Conservation (phyloP, 2,888 invertebrate species). For the Homarus gammarus region DNA sequence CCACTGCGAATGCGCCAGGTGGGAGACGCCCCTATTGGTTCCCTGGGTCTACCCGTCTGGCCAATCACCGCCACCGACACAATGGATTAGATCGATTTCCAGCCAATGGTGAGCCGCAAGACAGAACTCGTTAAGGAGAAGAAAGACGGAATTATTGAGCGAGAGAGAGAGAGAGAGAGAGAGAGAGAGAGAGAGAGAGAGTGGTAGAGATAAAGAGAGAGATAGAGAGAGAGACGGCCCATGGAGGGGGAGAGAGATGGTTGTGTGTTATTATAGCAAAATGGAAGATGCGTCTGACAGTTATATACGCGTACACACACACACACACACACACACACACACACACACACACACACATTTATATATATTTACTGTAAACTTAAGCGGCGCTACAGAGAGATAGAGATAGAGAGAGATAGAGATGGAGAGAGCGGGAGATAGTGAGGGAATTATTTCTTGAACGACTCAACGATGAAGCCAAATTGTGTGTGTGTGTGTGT, state of each 20-base stretch:
- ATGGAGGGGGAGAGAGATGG: slow-evolving; percentile 46
- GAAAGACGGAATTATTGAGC: slow-evolving; percentile 52
- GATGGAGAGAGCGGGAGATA: slow-evolving; percentile 23
- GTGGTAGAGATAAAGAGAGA: slow-evolving; percentile 39
- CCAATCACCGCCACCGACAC: slow-evolving; percentile 18
- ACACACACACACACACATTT: background rate
- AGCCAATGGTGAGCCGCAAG: slow-evolving; percentile 22
- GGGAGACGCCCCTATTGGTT: slow-evolving; percentile 41
- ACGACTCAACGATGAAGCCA: too few relatives aligned
- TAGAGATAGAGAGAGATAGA: slow-evolving; percentile 30
- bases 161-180: slow-evolving; percentile 36
- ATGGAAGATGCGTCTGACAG: slow-evolving; percentile 41
- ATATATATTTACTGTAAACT: too few relatives aligned
- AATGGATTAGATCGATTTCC: slow-evolving; percentile 44
- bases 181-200: slow-evolving; percentile 36
- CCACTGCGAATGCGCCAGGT: slow-evolving; percentile 9
- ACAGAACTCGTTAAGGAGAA: slow-evolving; percentile 51
- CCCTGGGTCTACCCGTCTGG: background rate
- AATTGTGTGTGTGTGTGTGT: too few relatives aligned
- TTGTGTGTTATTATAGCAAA: slow-evolving; percentile 44
- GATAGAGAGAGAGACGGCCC: slow-evolving; percentile 29
- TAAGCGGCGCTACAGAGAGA: background rate
- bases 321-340: background rate
- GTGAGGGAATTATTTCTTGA: too few relatives aligned
- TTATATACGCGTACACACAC: slow-evolving; percentile 16